phyloP scores from a whole-genome alignment of 2,888 invertebrate species.

The Drosophila colorata region DNA sequence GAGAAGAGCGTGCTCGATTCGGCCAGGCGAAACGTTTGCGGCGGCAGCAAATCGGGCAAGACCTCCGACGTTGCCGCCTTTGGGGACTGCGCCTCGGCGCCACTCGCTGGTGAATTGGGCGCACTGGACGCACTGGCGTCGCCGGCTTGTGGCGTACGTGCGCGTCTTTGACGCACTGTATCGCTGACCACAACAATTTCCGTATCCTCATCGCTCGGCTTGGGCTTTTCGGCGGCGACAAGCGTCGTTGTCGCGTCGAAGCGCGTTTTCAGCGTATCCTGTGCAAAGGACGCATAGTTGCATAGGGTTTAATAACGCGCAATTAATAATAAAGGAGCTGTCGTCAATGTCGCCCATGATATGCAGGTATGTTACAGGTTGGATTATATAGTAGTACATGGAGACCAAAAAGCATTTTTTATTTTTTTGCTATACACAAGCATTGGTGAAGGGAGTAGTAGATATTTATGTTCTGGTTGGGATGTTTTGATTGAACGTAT shows the following conservation, averaged over 20 bases:
- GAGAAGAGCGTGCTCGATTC: conserved; percentile 90
- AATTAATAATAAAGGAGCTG: conserved; percentile 5
- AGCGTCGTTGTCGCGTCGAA: conserved; percentile 66
- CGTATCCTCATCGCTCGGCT: conserved; percentile 84
- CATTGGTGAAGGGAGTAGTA: conserved; percentile 51
- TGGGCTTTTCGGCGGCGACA: conserved; percentile 26
- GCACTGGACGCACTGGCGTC: conserved; percentile 52
- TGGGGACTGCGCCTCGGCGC: conserved; percentile 55
- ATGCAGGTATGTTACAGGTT: conserved; percentile 14
- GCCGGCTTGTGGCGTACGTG: conserved; percentile 83
- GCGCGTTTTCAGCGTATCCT: conserved; percentile 77
- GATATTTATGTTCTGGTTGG: conserved; percentile 38
- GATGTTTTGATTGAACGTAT: conserved; percentile 45
- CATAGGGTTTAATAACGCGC: conserved; percentile 31
- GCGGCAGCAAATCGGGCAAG: conserved; percentile 86
- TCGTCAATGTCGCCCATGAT: conserved; percentile 11
- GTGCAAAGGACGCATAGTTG: conserved; percentile 59
- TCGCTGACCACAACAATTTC: conserved; percentile 88
- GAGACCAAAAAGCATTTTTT: conserved; percentile 47
- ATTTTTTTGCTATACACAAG: conserved; percentile 61
- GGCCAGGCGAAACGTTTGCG: conserved; percentile 88
- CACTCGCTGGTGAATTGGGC: conserved; percentile 19
- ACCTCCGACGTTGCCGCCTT: conserved; percentile 56
- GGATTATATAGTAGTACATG: conserved; percentile 13
- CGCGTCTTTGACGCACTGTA: conserved; percentile 87